Base-by-base conservation (phyloP, 2,797 vertebrate species). In the Siniperca obscura region DNA sequence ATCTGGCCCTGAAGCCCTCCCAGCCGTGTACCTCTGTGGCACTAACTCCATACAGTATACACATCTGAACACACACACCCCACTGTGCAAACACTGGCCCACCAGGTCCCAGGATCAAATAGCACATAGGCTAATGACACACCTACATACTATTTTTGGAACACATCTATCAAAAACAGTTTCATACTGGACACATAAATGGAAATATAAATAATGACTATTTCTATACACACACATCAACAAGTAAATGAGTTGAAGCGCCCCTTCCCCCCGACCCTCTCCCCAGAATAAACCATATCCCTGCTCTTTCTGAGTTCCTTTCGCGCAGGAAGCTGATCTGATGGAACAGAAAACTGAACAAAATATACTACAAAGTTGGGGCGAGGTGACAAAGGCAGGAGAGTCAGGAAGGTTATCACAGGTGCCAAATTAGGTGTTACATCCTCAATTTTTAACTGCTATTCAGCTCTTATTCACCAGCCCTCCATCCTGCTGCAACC, bases 161-260 rank as follows among this genome's bases (percentile, higher is more conserved):
- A 92, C 87, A 94, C 88, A 82, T 78, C 90, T 86, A 94, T 89
- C 87, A 88, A 93, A 93, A 93, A 89, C 85, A 56, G 81, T 86
- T 89, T 90, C 87, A 91, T 92, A 94, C 88, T 84, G 74, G 88
- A 93, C 91, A 93, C 85, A 64, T 79, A 90, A 82, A 91, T 93
- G 91, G 82, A 92, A 94, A 93, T 93, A 95, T 96, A 96, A 96
- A 96, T 96, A 93, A 94, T 75, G 83, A 95, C 90, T 89, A 87
- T 85, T 94, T 89, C 90, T 91, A 94, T 94, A 94, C 90, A 93
- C 91, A 93, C 74, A 86, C 78, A 81, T 89, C 75, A 86, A 91
- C 85, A 76, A 83, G 76, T 85, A 87, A 77, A 65, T 84, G 72
- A 90, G 82, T 87, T 55, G 7, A 83, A 76, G 83, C 67, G 25